A percentile compares a stretch with the other conserved stretches of the same genome.
phyloP scores from a whole-genome alignment of 2,888 invertebrate genomes.

The Rhopalosiphum nymphaeae region DNA sequence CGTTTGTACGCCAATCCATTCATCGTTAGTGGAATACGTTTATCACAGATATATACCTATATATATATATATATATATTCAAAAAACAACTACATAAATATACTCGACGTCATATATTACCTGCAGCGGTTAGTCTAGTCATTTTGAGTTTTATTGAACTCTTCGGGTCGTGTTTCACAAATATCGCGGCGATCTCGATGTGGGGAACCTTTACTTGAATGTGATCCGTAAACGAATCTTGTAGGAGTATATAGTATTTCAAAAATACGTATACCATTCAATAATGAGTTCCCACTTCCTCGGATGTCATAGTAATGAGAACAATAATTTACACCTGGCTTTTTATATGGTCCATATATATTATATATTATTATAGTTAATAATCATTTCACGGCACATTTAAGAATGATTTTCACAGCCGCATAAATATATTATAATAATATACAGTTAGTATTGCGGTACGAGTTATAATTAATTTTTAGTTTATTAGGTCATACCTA shows the following conservation, averaged over 20 bases:
- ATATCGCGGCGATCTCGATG: neutral
- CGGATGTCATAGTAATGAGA: neutral
- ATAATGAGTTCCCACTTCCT: neutral
- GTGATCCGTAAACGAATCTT: neutral
- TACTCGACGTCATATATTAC: neutral
- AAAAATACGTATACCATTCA: neutral
- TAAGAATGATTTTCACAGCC: neutral
- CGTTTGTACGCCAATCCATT: neutral
- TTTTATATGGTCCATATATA: neutral
- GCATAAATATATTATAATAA: neutral
- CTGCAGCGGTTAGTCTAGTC: neutral
- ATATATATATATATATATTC: too few relatives aligned
- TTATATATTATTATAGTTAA: neutral
- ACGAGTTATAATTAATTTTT: neutral
- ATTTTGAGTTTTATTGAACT: neutral
- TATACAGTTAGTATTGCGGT: neutral
- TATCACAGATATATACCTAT: too few relatives aligned
- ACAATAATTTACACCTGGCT: slow-evolving; percentile 4
- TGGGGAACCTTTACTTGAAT: neutral
- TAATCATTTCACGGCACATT: neutral
- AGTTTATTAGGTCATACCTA: neutral
- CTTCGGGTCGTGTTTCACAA: neutral
- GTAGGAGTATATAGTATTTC: neutral
- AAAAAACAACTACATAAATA: neutral
- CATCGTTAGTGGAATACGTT: too few relatives aligned